These are phyloP conservation scores for Bugula neritina DNA, from an alignment of 2,888 invertebrate genomes.

Conservation along the genomic window DNA sequence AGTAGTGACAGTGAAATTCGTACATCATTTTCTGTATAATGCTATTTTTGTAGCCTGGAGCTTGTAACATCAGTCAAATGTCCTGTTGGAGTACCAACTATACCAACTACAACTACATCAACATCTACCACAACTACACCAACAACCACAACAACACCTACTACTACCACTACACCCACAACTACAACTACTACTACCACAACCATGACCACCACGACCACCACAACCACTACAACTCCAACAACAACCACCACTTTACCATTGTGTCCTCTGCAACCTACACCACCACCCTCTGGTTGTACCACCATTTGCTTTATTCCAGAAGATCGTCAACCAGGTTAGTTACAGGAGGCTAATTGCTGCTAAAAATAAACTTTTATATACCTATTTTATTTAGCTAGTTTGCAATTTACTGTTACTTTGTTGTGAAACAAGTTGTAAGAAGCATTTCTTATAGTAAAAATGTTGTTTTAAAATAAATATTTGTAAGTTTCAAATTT, in stretches of 20 bases:
- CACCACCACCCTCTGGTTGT: conserved; percentile 3
- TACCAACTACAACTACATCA: not conserved
- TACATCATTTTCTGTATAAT: too few species aligned
- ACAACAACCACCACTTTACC: not conserved
- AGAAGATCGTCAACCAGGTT: not conserved
- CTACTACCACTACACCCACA: not conserved
- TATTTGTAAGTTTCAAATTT: too few species aligned
- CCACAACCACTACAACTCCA: conserved; percentile 12
- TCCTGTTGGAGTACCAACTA: not conserved
- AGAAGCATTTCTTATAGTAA: too few species aligned
- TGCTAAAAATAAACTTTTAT: too few species aligned
- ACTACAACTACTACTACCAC: conserved; percentile 5
- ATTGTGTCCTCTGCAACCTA: not conserved
- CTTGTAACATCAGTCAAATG: not conserved
- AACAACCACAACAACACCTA: conserved; percentile 2
- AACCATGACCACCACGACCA: not conserved
- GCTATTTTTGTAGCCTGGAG: not conserved
- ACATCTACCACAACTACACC: not conserved
- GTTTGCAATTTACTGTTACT: too few species aligned
- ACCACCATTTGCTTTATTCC: conserved; percentile 10
- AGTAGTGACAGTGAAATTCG: too few species aligned
- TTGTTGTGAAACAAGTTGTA: too few species aligned
- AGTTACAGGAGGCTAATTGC: too few species aligned
- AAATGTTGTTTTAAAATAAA: too few species aligned
- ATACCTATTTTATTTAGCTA: too few species aligned